These are phyloP conservation scores for Nomada goodeniana DNA, from an alignment of 2,888 invertebrate genomes.

Conservation along the genomic window DNA sequence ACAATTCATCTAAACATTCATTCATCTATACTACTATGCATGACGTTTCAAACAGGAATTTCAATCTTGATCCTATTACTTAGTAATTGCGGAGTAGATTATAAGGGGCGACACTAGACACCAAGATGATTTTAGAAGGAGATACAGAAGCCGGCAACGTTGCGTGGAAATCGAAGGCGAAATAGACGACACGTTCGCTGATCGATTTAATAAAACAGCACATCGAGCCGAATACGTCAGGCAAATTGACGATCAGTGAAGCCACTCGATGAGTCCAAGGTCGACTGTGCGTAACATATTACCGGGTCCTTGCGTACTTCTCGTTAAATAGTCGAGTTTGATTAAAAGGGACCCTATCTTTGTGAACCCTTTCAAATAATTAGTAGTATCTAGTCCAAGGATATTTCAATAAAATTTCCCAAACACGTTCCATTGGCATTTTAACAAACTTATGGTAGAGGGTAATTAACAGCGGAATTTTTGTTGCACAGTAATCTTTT, in stretches of 20 bases:
- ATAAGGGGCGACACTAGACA: background rate
- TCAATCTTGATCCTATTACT: background rate
- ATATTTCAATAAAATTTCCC: constrained; percentile 6
- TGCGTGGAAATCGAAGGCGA: constrained; percentile 9
- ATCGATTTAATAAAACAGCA: constrained; percentile 55
- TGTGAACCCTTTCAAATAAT: constrained; percentile 6
- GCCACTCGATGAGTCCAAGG: constrained; percentile 56
- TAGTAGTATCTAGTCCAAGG: background rate
- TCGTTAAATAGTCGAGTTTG: background rate
- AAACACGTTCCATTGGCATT: constrained; percentile 21
- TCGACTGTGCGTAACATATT: constrained; percentile 42
- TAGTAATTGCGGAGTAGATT: background rate
- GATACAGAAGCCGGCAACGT: background rate
- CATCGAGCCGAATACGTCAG: constrained; percentile 35
- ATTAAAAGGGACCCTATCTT: background rate
- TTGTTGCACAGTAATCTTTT: background rate
- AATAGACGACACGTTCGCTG: constrained; percentile 25
- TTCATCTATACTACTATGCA: too few species aligned
- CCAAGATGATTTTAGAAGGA: constrained; percentile 7
- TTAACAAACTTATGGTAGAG: constrained; percentile 26
- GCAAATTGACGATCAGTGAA: constrained; percentile 55
- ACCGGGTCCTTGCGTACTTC: constrained; percentile 16
- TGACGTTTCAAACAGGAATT: background rate
- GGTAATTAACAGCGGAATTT: constrained; percentile 19
- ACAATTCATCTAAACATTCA: too few species aligned